Evolutionary conservation across 2,888 invertebrate species (phyloP), one percentile per base, ranked within the genome.

Genomic region (Ganaspis brasiliensis): DNA sequence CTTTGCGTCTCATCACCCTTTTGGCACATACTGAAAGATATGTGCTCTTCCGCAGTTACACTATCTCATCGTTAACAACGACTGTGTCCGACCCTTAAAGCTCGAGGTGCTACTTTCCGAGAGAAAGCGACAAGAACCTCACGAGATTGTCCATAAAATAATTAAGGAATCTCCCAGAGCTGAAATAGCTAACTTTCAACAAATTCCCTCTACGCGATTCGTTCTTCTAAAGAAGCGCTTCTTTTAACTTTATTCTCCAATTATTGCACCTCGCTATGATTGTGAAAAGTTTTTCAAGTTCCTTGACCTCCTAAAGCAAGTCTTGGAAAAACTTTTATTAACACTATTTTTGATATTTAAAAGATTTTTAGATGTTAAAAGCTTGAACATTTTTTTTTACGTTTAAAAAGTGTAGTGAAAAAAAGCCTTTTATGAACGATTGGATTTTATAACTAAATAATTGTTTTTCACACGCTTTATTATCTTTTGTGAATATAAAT

Each of bases 61-160:
- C 75, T 84, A 83, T 82, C 79, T 85, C 81, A 83, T 82, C 78
- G 84, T 85, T 83, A 84, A 80, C 73, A 55, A 52, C 35, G 55
- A 72, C 56, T 73, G 63, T 70, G 72, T 71, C 73, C 31, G 55
- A 24, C 71, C 72, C 57, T 78, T 67, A 55, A 74, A 74, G 35
- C 35, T 75, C 56, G 56, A 70, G 61, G 52, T 52, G 57, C 31
- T 74, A 37, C n/a, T 35, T 35, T 49, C 71, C 21, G 40, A 16
- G 24, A 24, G 31, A 26, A 67, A 76, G 70, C 59, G 55, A 57
- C 73, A 81, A 83, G 82, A 83, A 79, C 76, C 78, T 74, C 81
- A 61, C 71, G 81, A 81, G 84, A 84, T 85, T 84, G 83, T 82
- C 83, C 84, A 83, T 86, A 86, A 86, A 87, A 85, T 86, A 84